A percentile compares a stretch with the other conserved stretches of the same genome.
Conservation (phyloP, 2,113 vertebrate species). For the Pelvicachromis taeniatus region DNA sequence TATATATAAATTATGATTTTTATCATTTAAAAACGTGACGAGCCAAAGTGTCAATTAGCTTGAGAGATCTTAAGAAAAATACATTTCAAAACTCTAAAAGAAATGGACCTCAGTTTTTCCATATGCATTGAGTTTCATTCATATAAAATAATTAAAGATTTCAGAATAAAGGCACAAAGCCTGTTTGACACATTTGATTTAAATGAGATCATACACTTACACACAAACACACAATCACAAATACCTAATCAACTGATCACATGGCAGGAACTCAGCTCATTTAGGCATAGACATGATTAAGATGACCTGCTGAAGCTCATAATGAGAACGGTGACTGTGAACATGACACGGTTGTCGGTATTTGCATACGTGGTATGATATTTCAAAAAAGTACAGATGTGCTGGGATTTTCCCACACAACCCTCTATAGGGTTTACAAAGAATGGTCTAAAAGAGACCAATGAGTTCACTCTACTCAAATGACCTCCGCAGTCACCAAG, state of each 20-base stretch:
- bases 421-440: background rate
- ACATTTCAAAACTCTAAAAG: background rate
- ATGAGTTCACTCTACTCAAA: background rate
- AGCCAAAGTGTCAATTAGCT: background rate
- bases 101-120: background rate
- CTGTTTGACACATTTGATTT: too few relatives aligned
- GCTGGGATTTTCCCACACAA: background rate
- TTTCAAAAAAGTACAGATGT: too few relatives aligned
- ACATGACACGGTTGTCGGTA: background rate
- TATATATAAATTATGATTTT: background rate
- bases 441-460: background rate
- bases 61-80: background rate
- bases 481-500: background rate
- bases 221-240: too few relatives aligned
- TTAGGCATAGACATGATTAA: background rate
- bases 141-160: background rate
- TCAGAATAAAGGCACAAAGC: background rate
- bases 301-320: background rate
- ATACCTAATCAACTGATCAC: too few relatives aligned
- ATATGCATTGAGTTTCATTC: background rate
- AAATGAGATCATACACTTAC: too few relatives aligned
- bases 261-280: too few relatives aligned
- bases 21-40: background rate
- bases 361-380: background rate
- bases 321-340: background rate